phyloP scores from a whole-genome alignment of 2,113 vertebrate genomes.

The Chaetorhynchus papuensis region DNA sequence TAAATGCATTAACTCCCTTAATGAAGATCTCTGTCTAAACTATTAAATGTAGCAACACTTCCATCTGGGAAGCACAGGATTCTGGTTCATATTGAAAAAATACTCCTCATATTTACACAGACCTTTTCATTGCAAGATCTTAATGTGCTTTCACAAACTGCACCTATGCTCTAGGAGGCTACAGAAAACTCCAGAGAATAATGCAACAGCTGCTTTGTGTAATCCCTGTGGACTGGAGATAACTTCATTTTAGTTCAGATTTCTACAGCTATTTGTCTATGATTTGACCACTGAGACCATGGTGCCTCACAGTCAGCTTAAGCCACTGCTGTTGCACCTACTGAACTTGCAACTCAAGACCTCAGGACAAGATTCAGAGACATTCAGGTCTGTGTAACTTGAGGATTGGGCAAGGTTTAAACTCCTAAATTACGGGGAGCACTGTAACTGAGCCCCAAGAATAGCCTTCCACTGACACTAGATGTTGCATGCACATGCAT shows the following conservation, averaged over 20 bases:
- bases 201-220: background rate
- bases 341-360: background rate
- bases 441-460: background rate
- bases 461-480: background rate
- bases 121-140: background rate
- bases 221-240: background rate
- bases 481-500: fast-evolving
- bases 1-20: background rate
- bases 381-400: background rate
- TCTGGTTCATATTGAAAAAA: background rate
- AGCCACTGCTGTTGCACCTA: background rate
- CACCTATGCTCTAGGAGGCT: background rate
- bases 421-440: background rate
- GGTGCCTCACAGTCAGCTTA: background rate
- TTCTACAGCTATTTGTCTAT: background rate
- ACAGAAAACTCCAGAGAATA: background rate
- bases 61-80: background rate
- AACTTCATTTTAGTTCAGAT: background rate
- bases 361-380: background rate
- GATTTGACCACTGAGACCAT: background rate
- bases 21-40: background rate
- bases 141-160: background rate
- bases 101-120: background rate
- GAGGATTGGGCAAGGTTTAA: background rate
- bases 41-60: background rate